Evolutionary conservation across 2,113 vertebrate genomes (phyloP), one percentile per base, ranked within the genome.

Genomic region (Malurus cyaneus): DNA sequence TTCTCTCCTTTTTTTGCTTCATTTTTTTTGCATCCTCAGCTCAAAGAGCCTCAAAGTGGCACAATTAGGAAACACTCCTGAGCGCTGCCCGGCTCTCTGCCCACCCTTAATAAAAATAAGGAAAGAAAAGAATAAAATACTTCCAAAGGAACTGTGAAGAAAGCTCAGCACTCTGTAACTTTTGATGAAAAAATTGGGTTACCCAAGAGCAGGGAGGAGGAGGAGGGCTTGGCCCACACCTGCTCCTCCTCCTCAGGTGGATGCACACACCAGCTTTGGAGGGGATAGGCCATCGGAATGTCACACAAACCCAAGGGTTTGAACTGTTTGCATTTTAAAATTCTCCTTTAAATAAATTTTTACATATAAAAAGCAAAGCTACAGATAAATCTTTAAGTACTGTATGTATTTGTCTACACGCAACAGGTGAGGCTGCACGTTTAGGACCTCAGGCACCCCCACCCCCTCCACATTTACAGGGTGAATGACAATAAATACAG

Each of bases 31-130:
- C 56, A 80, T 88, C 54, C 57, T 90, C 36, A 9, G 52, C 94
- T 64, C 41, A 89, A 95, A 98, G 96, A 97, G 97, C 94, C 81
- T 71, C 94, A 6, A 96, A 97, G 96, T 80, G 96, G 97, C 97
- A 97, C 96, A 59, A 87, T 50, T 7, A 19, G 71, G 91, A 97
- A 97, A 36, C 59, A 13, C 94, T 64, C 83, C 47, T 73, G 90
- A 96, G 97, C 97, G 92, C 96, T 97, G 66, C 94, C 94, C 49
- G 96, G 93, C 97, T 97, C 92, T 91, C 96, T 97, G 98, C 97
- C 97, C 96, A 95, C 97, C 96, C 47, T 69, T 23, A 96, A 96
- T 98, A 92, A 97, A 94, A 46, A 92, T 85, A 97, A 24, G 34
- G 26, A 8, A 67, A 62, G 20, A 31, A 41, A 79, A 73, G 3